These are phyloP conservation scores for Hippocampus kuda DNA, from an alignment of 2,797 vertebrate species.

Conservation along the genomic window DNA sequence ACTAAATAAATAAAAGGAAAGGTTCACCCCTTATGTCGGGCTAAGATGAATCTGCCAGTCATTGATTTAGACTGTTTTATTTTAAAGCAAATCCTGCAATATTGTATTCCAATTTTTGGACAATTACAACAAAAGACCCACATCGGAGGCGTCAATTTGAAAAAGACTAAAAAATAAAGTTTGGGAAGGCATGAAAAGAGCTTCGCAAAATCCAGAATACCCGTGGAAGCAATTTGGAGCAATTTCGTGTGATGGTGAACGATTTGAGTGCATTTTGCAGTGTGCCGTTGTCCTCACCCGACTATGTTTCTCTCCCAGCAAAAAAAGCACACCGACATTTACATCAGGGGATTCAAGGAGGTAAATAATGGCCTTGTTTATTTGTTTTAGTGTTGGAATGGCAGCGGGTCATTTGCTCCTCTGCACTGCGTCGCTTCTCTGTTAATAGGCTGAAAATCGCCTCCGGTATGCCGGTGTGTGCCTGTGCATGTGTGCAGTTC, in stretches of 20 bases:
- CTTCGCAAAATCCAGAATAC: background rate
- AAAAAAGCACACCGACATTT: background rate
- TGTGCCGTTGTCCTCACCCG: background rate
- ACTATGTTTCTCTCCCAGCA: background rate
- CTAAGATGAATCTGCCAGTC: too few species aligned
- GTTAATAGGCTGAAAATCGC: slow-evolving; percentile 56
- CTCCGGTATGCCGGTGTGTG: slow-evolving; percentile 26
- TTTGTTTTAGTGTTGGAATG: background rate
- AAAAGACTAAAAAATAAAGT: background rate
- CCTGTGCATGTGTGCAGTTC: slow-evolving; percentile 35
- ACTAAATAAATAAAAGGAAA: background rate
- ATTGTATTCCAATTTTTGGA: background rate
- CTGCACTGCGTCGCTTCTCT: slow-evolving; percentile 38
- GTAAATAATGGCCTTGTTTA: slow-evolving; percentile 6
- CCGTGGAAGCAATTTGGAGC: background rate
- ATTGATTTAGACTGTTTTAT: too few species aligned
- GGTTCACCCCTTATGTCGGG: background rate
- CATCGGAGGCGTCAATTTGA: background rate
- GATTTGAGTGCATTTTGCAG: background rate
- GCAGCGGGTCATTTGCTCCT: background rate
- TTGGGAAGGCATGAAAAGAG: background rate
- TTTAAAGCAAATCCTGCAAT: background rate
- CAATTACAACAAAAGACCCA: background rate
- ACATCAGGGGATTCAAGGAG: background rate
- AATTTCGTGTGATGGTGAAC: background rate